phyloP scores from a whole-genome alignment of 1,140 invertebrate genomes.

The Metopolophium dirhodum region DNA sequence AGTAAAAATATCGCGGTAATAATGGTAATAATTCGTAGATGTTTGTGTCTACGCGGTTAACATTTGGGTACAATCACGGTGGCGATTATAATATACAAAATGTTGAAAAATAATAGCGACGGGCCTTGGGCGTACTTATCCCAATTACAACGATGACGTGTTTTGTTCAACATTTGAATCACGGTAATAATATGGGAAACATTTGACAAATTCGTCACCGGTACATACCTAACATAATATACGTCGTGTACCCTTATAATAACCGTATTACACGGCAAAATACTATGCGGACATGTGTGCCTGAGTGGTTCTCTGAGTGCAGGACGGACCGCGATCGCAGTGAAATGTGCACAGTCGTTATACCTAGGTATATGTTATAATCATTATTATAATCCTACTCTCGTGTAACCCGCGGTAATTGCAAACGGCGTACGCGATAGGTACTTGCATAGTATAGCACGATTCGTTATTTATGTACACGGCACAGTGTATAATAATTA shows the following conservation, averaged over 20 bases:
- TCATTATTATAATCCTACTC: neutral
- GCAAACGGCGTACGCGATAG: neutral
- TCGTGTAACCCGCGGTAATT: neutral
- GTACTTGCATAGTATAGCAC: neutral
- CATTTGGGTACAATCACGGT: too few relatives aligned
- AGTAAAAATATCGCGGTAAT: too few relatives aligned
- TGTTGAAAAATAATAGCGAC: neutral
- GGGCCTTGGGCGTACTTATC: too few relatives aligned
- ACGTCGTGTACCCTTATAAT: neutral
- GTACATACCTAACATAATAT: neutral
- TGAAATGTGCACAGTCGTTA: neutral
- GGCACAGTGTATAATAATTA: neutral
- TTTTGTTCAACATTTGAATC: neutral
- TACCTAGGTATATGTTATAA: neutral
- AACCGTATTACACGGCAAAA: neutral
- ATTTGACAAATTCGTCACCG: neutral
- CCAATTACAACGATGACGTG: neutral
- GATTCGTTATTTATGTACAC: neutral
- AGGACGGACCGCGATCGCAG: neutral
- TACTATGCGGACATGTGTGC: neutral
- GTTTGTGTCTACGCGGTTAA: neutral
- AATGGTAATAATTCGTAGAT: neutral
- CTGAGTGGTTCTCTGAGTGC: neutral
- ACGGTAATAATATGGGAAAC: neutral
- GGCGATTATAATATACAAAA: neutral